Evolutionary conservation across 2,888 invertebrate species (phyloP).

Genomic region (Polia nebulosa): DNA sequence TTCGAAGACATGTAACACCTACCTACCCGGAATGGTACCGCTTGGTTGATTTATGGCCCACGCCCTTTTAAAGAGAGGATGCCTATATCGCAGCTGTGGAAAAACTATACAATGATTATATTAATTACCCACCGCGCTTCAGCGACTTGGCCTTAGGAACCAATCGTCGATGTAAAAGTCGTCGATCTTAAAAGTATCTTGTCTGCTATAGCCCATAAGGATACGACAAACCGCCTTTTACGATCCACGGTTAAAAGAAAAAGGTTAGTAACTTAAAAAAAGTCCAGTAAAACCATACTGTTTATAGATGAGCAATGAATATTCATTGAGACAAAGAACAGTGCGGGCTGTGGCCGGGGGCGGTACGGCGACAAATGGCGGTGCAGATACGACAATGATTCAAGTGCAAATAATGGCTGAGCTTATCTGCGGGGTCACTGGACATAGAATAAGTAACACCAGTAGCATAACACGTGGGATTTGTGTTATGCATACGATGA

Average conservation of each 20-base stretch:
- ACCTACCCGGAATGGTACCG: background rate
- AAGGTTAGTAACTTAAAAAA: conserved; percentile 35
- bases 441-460: conserved; percentile 67
- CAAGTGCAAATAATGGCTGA: conserved; percentile 81
- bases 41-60: no score
- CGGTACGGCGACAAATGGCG: conserved; percentile 75
- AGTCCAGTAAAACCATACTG: conserved; percentile 55
- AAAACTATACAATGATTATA: conserved; percentile 1
- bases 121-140: background rate
- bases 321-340: conserved; percentile 77
- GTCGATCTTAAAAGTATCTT: conserved; percentile 6
- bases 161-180: background rate
- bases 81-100: background rate
- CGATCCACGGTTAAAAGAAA: conserved; percentile 37
- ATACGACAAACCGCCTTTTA: conserved; percentile 32
- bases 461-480: conserved; percentile 46
- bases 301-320: conserved; percentile 75
- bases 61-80: background rate
- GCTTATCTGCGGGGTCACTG: conserved; percentile 74
- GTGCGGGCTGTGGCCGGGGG: conserved; percentile 55
- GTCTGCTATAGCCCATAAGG: conserved; percentile 1
- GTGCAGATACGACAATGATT: conserved; percentile 77
- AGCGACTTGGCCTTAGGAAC: background rate
- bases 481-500: conserved; percentile 44
- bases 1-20: background rate